Percentiles rank a stretch among this genome's conserved stretches.
phyloP scores from a whole-genome alignment of 1,140 invertebrate species.

The Cydia amplana region DNA sequence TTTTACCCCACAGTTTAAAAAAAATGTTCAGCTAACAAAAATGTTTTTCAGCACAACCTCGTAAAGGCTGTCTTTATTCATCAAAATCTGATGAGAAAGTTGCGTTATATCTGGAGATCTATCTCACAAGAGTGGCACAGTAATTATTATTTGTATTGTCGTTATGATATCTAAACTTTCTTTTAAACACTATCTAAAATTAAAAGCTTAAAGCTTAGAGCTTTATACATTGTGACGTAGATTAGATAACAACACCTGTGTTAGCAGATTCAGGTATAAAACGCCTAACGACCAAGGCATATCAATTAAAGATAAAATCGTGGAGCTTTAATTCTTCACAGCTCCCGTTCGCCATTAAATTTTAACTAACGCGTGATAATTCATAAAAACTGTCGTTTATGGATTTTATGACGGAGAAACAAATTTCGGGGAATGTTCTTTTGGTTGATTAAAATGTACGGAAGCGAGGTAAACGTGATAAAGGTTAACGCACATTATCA shows the following conservation, averaged over 20 bases:
- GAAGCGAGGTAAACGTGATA: conserved; percentile 48
- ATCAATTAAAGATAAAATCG: conserved; percentile 30
- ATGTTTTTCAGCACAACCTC: too few species aligned
- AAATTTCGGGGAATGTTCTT: conserved; percentile 67
- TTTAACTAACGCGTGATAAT: conserved; percentile 49
- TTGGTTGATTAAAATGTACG: conserved; percentile 75
- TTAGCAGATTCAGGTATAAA: conserved; percentile 14
- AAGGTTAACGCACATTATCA: not conserved
- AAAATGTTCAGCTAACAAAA: not conserved
- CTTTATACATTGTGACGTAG: not conserved
- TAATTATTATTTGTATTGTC: too few species aligned
- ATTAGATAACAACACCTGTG: conserved; percentile 18
- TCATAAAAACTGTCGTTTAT: conserved; percentile 59
- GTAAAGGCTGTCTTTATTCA: too few species aligned
- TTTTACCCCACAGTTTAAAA: not conserved
- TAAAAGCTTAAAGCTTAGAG: too few species aligned
- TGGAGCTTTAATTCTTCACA: conserved; percentile 8
- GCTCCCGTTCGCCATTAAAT: conserved; percentile 43
- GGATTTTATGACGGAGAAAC: conserved; percentile 50
- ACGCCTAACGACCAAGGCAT: not conserved
- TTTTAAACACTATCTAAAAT: not conserved
- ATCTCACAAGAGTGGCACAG: too few species aligned
- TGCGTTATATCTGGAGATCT: too few species aligned
- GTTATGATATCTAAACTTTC: not conserved
- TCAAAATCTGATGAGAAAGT: too few species aligned